Base-by-base conservation (phyloP, 2,797 vertebrate species). In the Alauda arvensis region DNA sequence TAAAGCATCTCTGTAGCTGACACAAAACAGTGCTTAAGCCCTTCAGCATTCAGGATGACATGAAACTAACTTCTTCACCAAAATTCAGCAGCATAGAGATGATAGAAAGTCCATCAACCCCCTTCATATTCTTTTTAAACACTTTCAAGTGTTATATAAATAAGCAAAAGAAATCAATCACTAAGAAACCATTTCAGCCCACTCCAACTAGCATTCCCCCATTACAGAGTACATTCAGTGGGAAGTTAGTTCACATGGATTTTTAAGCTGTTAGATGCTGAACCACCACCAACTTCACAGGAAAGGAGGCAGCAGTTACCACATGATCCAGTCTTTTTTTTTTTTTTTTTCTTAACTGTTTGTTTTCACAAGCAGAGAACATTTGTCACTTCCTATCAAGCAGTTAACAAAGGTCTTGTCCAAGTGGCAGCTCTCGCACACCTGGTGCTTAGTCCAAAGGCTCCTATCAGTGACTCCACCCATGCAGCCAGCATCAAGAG, bases 401-500 rank as follows among this genome's bases (percentile, higher is more conserved):
- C 49, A 77, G 61, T 46, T 60, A 80, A 71, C 18, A 31, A 74
- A 86, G 56, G 70, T 68, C 40, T 14, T 42, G 20, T 63, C 66
- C 87, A 80, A 67, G 62, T 83, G 46, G 46, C 5, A 5, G 29
- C 34, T 17, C 31, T 62, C 20, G 8, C 14, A 42, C 14, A 60
- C 46, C 46, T 37, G 46, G 52, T 74, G 43, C 66, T 62, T 13
- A 92, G 76, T 63, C 60, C 57, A 68, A 42, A 53, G 91, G 69
- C 68, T 77, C 28, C 3, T n/a, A 8, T 61, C 33, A 42, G 65
- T 49, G 88, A 49, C 61, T 89, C 65, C 67, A 57, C 7, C 57
- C 48, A n/a, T 2, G 14, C n/a, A 71, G 69, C 17, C 33, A 60
- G 71, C 74, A 90, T 98, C 95, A 97, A 29, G 95, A 95, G 97